Base-by-base conservation (phyloP, 2,797 vertebrate species). In the Okamejei kenojei region DNA sequence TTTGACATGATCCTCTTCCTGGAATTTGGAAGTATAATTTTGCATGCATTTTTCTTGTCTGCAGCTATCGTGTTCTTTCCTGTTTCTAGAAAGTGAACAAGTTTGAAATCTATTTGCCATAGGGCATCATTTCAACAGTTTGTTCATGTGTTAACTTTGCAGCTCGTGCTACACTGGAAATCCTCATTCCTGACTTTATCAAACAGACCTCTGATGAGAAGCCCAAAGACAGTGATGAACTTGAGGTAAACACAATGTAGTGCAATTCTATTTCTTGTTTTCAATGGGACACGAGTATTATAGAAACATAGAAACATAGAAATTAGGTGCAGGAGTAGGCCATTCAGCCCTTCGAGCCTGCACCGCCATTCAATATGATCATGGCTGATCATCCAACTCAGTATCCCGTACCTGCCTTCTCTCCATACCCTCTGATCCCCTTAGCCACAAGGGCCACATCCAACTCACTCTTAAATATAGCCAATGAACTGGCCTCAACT, bases 151-250 rank as follows among this genome's bases (percentile, higher is more conserved):
- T 54, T 74, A 45, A 54, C 21, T 54, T 93, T 94, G 21, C 21
- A 99, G 99, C 99, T 95, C 98, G 99, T 96, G 98, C 99, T 95
- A 99, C 99, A 95, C 97, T 99, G 97, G 99, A 99, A 97, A 99
- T 99, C 96, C 99, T 99, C 95, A 99, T 99, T 95, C 99, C 99
- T 0, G 99, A 99, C 96, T 99, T 99, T 95, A 98, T 99, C 95
- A 99, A 99, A 96, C 99, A 99, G 96, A 99, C 99, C 93, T 97
- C 98, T 8, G 98, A 99, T 96, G 98, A 99, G 96, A 99, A 99
- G 95, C 98, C 98, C 93, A 96, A 97, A 93, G 99, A 99, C 94
- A 98, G 98, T 35, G 98, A 99, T 94, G 99, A 99, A 95, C 97
- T 99, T 94, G 99, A 99, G 98, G 99, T 99, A 95, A 95, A 93